Evolutionary conservation across 2,888 invertebrate genomes (phyloP).

Genomic region (Andrena trimmerana): DNA sequence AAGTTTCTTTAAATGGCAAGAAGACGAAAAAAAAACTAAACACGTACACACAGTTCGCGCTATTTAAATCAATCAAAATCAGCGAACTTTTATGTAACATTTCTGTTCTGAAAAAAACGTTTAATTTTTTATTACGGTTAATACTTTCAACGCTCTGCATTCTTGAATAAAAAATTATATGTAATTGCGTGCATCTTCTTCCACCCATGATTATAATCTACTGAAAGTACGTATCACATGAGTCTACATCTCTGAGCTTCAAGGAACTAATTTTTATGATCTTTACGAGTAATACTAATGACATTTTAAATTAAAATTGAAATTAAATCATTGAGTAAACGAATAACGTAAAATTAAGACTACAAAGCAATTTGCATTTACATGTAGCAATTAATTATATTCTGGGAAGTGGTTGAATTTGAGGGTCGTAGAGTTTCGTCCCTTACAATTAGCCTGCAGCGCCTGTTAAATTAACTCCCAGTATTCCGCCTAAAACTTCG

Average conservation of each 20-base stretch:
- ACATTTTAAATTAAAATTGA: background rate
- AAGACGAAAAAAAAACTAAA: background rate
- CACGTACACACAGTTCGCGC: constrained; percentile 13
- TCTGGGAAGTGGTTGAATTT: constrained; percentile 14
- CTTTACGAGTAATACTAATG: background rate
- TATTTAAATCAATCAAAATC: background rate
- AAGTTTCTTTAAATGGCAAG: background rate
- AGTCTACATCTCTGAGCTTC: background rate
- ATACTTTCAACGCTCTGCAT: background rate
- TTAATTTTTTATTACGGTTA: background rate
- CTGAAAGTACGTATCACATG: no score
- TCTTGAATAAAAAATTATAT: no score
- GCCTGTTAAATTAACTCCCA: constrained; percentile 35
- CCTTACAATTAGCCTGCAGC: constrained; percentile 15
- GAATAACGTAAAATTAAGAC: constrained; percentile 12
- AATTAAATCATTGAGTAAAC: background rate
- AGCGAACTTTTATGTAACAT: no score
- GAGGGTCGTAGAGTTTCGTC: constrained; percentile 24
- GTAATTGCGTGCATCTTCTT: no score
- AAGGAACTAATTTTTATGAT: background rate
- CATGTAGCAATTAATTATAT: constrained; percentile 46
- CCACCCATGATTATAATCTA: no score
- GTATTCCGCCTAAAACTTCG: constrained; percentile 27
- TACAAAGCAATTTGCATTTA: constrained; percentile 28
- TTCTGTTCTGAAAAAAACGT: background rate